A percentile compares a stretch with the other conserved stretches of the same genome.
These are phyloP conservation scores for Mythimna impura DNA, from an alignment of 2,888 invertebrate genomes.

Conservation along the genomic window DNA sequence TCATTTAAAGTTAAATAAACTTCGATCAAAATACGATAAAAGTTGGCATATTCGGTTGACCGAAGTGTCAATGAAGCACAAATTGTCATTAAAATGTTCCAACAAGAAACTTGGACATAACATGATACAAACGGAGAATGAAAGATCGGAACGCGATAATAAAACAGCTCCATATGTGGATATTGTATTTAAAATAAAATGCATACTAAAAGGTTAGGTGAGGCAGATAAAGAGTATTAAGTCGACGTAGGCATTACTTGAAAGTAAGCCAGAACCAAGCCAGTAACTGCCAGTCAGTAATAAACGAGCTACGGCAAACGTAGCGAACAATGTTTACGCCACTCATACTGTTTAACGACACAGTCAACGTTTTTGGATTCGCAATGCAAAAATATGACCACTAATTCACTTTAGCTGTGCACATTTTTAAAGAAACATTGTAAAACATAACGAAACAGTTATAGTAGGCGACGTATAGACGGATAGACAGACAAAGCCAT, in stretches of 20 bases:
- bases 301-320: slow-evolving; percentile 59
- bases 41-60: slow-evolving; percentile 33
- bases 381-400: slow-evolving; percentile 65
- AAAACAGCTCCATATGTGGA: slow-evolving; percentile 59
- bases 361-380: slow-evolving; percentile 62
- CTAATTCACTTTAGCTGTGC: slow-evolving; percentile 73
- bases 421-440: slow-evolving; percentile 77
- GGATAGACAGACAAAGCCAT: slow-evolving; percentile 88
- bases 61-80: slow-evolving; percentile 43
- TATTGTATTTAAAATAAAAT: slow-evolving; percentile 63
- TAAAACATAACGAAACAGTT: slow-evolving; percentile 80
- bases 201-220: slow-evolving; percentile 63
- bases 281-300: slow-evolving; percentile 61
- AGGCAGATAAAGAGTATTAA: slow-evolving; percentile 61
- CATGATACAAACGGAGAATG: slow-evolving; percentile 55
- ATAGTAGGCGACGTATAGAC: slow-evolving; percentile 80
- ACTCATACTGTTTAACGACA: slow-evolving; percentile 67
- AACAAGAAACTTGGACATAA: slow-evolving; percentile 44
- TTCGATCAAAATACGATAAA: slow-evolving; percentile 39
- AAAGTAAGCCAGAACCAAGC: slow-evolving; percentile 26
- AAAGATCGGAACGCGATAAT: slow-evolving; percentile 68
- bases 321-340: slow-evolving; percentile 69
- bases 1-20: slow-evolving; percentile 42
- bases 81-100: slow-evolving; percentile 42
- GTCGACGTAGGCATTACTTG: slow-evolving; percentile 60